Evolutionary conservation across 2,888 invertebrate genomes (phyloP).

Genomic region (Brachypalpus laphriformis): DNA sequence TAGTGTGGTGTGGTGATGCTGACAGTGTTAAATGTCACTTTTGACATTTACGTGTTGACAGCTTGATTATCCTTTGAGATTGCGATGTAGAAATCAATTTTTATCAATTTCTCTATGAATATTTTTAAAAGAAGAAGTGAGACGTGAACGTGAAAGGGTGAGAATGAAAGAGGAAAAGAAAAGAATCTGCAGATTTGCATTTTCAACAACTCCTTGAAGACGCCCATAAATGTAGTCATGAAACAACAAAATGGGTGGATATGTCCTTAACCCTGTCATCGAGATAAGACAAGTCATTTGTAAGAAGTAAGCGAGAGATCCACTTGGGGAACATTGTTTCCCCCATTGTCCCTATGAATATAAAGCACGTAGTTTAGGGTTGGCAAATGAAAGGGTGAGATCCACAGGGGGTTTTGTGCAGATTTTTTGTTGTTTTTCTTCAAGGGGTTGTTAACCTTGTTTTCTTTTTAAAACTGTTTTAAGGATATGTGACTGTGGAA

Average conservation of each 20-base stretch:
- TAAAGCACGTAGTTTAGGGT: slow-evolving; percentile 52
- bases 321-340: slow-evolving; percentile 10
- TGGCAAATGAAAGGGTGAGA: slow-evolving; percentile 41
- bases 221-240: slow-evolving; percentile 67
- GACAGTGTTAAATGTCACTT: slow-evolving; percentile 60
- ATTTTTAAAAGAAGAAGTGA: slow-evolving; percentile 17
- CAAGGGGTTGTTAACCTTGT: slow-evolving; percentile 43
- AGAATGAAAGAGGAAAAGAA: not conserved
- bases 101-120: slow-evolving; percentile 36
- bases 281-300: slow-evolving; percentile 59
- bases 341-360: slow-evolving; percentile 65
- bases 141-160: slow-evolving; percentile 17
- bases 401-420: too few species aligned
- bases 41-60: slow-evolving; percentile 62
- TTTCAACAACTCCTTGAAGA: slow-evolving; percentile 72
- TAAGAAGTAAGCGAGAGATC: slow-evolving; percentile 30
- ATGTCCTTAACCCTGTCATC: slow-evolving; percentile 72
- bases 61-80: slow-evolving; percentile 49
- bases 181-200: slow-evolving; percentile 66
- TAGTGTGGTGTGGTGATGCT: slow-evolving; percentile 30
- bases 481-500: not conserved
- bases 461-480: slow-evolving; percentile 15
- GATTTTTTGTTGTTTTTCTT: not conserved
- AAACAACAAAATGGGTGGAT: slow-evolving; percentile 55
- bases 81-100: not conserved